A percentile compares a stretch with the other conserved stretches of the same genome.
Conservation (phyloP, 2,797 vertebrate species). For the Phalanger gymnotis region DNA sequence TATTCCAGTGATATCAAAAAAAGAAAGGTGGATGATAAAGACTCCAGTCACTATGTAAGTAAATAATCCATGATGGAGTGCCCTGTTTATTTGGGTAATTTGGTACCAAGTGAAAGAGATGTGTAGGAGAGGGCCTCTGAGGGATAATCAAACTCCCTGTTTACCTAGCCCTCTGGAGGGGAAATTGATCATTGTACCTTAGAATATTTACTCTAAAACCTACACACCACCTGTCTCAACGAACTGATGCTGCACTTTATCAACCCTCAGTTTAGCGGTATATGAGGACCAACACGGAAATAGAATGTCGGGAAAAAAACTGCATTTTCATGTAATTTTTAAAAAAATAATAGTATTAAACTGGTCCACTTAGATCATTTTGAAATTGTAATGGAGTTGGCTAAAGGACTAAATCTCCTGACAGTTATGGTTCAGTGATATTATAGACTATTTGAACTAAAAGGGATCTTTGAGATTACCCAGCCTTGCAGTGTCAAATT, state of each 20-base stretch:
- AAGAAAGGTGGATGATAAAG: slow-evolving; percentile 91
- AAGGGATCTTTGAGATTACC: neutral
- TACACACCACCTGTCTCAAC: neutral
- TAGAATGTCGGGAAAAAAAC: neutral
- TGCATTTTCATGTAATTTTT: neutral
- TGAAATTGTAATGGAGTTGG: neutral
- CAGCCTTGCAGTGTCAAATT: neutral
- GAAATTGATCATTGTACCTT: slow-evolving; percentile 7
- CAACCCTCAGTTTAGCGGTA: neutral
- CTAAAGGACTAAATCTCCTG: neutral
- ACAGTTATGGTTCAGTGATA: neutral
- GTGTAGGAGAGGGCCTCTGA: neutral
- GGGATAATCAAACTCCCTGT: neutral
- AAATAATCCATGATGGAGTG: slow-evolving; percentile 59
- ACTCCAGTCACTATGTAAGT: slow-evolving; percentile 91
- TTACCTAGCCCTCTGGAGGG: slow-evolving; percentile 7
- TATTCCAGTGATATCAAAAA: slow-evolving; percentile 90
- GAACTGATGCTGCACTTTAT: neutral
- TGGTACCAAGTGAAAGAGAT: slow-evolving; percentile 2
- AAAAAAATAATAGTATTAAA: neutral
- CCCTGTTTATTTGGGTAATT: slow-evolving; percentile 46
- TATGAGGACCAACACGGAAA: neutral
- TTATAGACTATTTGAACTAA: neutral
- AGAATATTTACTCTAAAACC: neutral
- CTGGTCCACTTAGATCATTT: neutral